Conservation (phyloP, 2,113 vertebrate species). For the Sturnira hondurensis region DNA sequence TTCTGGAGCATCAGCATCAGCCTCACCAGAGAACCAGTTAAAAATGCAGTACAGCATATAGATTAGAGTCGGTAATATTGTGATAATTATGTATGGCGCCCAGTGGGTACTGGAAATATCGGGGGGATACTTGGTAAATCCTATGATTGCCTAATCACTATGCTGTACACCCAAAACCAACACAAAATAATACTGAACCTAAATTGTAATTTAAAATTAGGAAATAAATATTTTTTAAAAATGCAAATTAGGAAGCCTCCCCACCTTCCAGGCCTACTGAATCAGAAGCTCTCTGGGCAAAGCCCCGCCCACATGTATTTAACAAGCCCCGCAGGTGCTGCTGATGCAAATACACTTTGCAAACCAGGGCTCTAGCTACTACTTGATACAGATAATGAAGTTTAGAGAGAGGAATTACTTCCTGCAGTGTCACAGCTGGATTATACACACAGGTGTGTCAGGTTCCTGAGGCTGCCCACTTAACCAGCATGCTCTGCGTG, state of each 20-base stretch:
- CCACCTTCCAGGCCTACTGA: neutral
- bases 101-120: neutral
- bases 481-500: too few species aligned
- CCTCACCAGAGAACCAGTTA: neutral
- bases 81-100: neutral
- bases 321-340: neutral
- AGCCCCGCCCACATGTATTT: neutral
- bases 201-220: neutral
- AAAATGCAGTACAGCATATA: neutral
- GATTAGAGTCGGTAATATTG: neutral
- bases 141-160: neutral
- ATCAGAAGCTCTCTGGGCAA: neutral
- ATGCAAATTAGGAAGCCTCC: neutral
- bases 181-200: neutral
- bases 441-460: neutral
- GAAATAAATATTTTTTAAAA: neutral
- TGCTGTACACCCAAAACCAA: neutral
- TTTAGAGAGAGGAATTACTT: neutral
- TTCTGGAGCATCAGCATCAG: neutral
- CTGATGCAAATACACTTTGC: neutral
- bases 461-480: neutral
- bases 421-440: neutral
- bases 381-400: neutral
- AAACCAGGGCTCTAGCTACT: neutral
- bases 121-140: neutral